phyloP scores from a whole-genome alignment of 1,140 invertebrate species.

The Ceratina calcarata region DNA sequence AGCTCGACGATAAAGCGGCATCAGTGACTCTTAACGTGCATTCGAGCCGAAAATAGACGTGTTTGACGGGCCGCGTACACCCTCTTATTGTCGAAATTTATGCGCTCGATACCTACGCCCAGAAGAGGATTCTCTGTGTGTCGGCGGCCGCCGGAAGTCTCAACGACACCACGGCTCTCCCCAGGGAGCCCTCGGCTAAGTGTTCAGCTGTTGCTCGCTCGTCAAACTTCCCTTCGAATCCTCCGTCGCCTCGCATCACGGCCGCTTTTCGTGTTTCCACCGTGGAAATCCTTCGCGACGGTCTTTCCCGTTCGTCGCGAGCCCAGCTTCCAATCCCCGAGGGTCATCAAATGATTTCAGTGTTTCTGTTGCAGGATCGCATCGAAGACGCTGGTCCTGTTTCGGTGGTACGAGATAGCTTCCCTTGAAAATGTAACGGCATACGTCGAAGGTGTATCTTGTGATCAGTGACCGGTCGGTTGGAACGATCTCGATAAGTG shows the following conservation, averaged over 20 bases:
- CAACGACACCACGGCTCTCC: constrained; percentile 70
- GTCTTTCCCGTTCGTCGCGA: neutral
- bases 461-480: constrained; percentile 23
- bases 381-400: neutral
- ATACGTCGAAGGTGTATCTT: neutral
- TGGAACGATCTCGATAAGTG: constrained; percentile 25
- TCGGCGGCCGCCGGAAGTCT: constrained; percentile 67
- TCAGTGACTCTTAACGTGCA: constrained; percentile 1
- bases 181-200: constrained; percentile 51
- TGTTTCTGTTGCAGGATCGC: constrained; percentile 29
- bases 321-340: too few species aligned
- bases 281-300: neutral
- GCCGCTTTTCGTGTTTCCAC: constrained; percentile 27
- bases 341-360: too few species aligned
- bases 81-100: constrained; percentile 53
- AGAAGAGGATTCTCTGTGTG: constrained; percentile 28
- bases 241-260: neutral
- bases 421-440: constrained; percentile 30
- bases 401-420: neutral
- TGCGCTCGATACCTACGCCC: neutral
- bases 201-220: constrained; percentile 74
- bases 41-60: constrained; percentile 11
- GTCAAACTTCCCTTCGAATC: constrained; percentile 40
- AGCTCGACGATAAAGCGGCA: constrained; percentile 13
- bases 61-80: constrained; percentile 26